phyloP scores from a whole-genome alignment of 2,888 invertebrate species.

The Cheilosia impressa region DNA sequence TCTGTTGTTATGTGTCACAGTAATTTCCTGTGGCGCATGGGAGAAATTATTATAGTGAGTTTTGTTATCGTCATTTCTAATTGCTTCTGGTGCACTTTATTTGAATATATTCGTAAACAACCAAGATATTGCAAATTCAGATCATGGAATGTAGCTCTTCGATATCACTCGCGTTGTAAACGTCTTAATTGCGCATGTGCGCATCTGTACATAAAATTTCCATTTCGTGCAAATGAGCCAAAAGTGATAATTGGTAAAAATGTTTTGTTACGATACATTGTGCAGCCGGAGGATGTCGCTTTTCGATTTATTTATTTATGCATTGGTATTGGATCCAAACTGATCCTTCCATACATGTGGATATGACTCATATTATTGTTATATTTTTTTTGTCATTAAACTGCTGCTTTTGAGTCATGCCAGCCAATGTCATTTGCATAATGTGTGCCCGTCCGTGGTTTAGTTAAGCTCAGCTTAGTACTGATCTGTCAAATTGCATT shows the following conservation, averaged over 20 bases:
- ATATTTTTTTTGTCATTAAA: too few relatives aligned
- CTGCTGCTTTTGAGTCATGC: too few relatives aligned
- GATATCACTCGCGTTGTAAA: neutral
- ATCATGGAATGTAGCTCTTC: neutral
- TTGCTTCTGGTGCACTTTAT: neutral
- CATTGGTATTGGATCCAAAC: neutral
- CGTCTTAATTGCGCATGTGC: neutral
- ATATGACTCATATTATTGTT: too few relatives aligned
- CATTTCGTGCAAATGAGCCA: neutral
- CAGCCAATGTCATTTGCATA: too few relatives aligned
- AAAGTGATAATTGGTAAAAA: neutral
- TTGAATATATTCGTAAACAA: constrained; percentile 17
- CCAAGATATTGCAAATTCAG: neutral
- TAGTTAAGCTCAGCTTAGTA: too few relatives aligned
- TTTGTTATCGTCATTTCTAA: constrained; percentile 1
- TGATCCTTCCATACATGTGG: neutral
- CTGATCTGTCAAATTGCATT: too few relatives aligned
- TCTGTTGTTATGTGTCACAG: constrained; percentile 36
- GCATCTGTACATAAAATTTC: neutral
- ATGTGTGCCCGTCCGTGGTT: too few relatives aligned
- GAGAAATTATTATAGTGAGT: constrained; percentile 4
- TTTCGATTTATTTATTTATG: neutral
- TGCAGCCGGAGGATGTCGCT: too few relatives aligned
- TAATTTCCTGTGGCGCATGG: constrained; percentile 1
- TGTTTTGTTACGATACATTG: too few relatives aligned